Percentiles rank a stretch among this genome's conserved stretches.
These are phyloP conservation scores for Neodiprion lecontei DNA, from an alignment of 1,140 invertebrate genomes.

Conservation along the genomic window DNA sequence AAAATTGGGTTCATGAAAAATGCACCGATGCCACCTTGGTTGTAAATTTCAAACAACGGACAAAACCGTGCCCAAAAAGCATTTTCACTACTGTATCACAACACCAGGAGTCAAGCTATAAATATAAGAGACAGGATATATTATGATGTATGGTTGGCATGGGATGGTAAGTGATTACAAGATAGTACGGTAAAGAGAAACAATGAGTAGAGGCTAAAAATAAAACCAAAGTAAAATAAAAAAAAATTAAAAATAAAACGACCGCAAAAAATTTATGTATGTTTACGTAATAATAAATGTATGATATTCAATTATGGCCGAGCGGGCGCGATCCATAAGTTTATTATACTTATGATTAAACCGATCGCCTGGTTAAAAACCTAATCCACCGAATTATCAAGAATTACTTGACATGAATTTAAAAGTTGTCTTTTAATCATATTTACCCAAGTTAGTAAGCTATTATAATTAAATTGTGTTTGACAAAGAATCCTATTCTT, in stretches of 20 bases:
- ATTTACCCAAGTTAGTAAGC: no score
- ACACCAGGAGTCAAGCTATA: conserved; percentile 59
- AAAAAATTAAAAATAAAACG: not conserved
- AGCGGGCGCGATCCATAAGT: conserved; percentile 33
- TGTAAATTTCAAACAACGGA: conserved; percentile 38
- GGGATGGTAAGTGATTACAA: conserved; percentile 41
- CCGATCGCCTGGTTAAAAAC: no score
- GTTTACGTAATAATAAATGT: not conserved
- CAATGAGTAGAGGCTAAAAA: conserved; percentile 34
- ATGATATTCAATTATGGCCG: conserved; percentile 29
- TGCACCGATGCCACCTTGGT: conserved; percentile 37
- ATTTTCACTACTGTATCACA: conserved; percentile 57
- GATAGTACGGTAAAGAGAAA: conserved; percentile 38
- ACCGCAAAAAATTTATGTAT: no score
- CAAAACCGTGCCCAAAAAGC: conserved; percentile 56
- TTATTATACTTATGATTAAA: no score
- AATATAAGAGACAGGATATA: conserved; percentile 35
- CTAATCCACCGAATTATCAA: no score
- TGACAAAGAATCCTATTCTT: no score
- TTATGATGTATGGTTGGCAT: conserved; percentile 34
- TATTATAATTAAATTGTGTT: no score
- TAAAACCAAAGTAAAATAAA: conserved; percentile 22
- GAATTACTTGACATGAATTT: no score
- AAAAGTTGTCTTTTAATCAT: no score
- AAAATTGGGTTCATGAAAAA: conserved; percentile 5